These are phyloP conservation scores for Onychomys torridus DNA, from an alignment of 2,797 vertebrate genomes.

Conservation along the genomic window DNA sequence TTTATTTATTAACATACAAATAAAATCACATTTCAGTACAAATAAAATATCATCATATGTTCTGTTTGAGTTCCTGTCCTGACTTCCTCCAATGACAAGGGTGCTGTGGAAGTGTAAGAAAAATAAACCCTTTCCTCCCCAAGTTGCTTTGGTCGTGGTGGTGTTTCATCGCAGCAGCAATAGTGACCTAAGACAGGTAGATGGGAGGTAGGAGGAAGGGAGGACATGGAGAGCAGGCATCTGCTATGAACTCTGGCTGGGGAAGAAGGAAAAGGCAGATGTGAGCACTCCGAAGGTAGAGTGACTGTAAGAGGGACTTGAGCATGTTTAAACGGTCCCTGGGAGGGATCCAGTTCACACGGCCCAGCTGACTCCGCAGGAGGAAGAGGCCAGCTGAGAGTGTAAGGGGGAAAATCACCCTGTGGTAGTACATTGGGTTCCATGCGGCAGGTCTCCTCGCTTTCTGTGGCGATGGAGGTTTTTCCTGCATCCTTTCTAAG, in stretches of 20 bases:
- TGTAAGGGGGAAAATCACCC: not conserved
- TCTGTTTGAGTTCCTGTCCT: not conserved
- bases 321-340: not conserved
- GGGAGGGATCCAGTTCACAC: not conserved
- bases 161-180: not conserved
- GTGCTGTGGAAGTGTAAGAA: not conserved
- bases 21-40: too few relatives aligned
- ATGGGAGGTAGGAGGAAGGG: not conserved
- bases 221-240: not conserved
- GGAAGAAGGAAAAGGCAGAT: not conserved
- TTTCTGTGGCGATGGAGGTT: not conserved
- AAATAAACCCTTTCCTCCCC: too few relatives aligned
- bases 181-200: not conserved
- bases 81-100: not conserved
- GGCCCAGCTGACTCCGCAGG: not conserved
- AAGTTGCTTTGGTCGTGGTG: not conserved
- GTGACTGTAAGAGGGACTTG: not conserved
- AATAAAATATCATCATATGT: too few relatives aligned
- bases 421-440: not conserved
- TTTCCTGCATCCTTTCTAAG: conserved; percentile 25
- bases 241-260: not conserved
- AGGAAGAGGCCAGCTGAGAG: not conserved
- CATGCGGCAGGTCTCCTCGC: not conserved
- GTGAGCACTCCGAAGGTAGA: not conserved
- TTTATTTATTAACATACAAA: too few relatives aligned